Percentiles rank a stretch among this genome's conserved stretches.
These are phyloP conservation scores for Apotomis turbidana DNA, from an alignment of 2,888 invertebrate genomes.

Conservation along the genomic window DNA sequence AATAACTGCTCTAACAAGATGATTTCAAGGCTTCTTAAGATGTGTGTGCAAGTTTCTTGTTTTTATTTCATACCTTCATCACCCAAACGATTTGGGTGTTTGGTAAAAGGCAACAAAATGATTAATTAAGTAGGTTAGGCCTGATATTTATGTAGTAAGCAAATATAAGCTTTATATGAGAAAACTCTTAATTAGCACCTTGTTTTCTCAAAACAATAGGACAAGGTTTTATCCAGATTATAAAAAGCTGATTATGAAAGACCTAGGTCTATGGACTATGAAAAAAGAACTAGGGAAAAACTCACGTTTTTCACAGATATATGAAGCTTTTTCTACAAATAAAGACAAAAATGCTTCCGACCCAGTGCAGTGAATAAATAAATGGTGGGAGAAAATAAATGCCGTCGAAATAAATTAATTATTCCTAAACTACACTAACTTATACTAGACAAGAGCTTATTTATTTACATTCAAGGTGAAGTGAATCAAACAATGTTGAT, in stretches of 20 bases:
- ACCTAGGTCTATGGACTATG: background rate
- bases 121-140: conserved; percentile 41
- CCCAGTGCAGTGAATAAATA: conserved; percentile 43
- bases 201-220: conserved; percentile 9
- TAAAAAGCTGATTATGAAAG: background rate
- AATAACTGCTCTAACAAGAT: conserved; percentile 51
- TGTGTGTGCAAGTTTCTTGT: background rate
- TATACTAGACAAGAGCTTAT: conserved; percentile 48
- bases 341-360: conserved; percentile 21
- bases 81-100: too few relatives aligned
- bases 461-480: conserved; percentile 51
- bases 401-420: conserved; percentile 56
- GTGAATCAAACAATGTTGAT: background rate
- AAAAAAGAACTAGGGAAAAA: too few relatives aligned
- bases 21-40: conserved; percentile 4
- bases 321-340: conserved; percentile 8
- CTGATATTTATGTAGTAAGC: background rate
- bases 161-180: background rate
- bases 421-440: conserved; percentile 61
- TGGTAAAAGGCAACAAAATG: background rate
- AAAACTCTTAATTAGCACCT: conserved; percentile 21
- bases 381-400: conserved; percentile 71
- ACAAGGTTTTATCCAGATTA: too few relatives aligned
- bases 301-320: too few relatives aligned
- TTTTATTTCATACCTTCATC: too few relatives aligned